Base-by-base conservation (phyloP, 2,888 invertebrate genomes). In the Nematopogon swammerdamellus region DNA sequence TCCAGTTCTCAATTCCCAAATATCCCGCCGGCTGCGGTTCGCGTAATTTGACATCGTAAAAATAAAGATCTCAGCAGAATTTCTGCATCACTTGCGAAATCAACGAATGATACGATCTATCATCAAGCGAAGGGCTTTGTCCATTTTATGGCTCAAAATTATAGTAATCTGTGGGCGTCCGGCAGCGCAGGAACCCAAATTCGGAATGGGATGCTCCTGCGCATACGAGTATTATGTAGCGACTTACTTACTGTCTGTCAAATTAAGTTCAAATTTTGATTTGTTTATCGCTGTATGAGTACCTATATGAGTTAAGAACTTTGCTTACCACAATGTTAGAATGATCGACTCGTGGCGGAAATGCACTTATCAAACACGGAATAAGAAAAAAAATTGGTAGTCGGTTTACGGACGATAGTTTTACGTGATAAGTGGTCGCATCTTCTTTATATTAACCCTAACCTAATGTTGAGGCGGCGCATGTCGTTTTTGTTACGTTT, bases 71-170 rank as follows among this genome's bases (percentile, higher is more conserved):
- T 14, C 36, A 14, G 3, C 14, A 3, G 11, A 4, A 36, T 8
- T 36, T 14, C 36, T 14, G 4, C 36, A 36, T 36, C 36, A 36
- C 36, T 36, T 14, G 36, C 36, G 36, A 36, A 36, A 36, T 36
- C 36, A 36, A 36, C 36, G n/a, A 36, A 36, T 36, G 36, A 36
- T 6, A 36, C n/a, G 58, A 61, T 63, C 69, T 69, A 70, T 70
- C 69, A 67, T 71, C 70, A 67, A 58, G 59, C 54, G 54, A 57
- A 54, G 55, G 55, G 36, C 14, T 36, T 36, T 36, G 36, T 36
- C 36, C 55, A 58, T 58, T 68, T 70, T 67, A 67, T 64, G 61
- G 60, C 60, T 55, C 57, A 55, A 70, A 70, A 71, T 68, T 67
- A 65, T 61, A 64, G 18, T 44, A 17, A 19, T 19, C 48, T 51